These are phyloP conservation scores for Omphaloscelis lunosa DNA, from an alignment of 2,888 invertebrate species.

Conservation along the genomic window DNA sequence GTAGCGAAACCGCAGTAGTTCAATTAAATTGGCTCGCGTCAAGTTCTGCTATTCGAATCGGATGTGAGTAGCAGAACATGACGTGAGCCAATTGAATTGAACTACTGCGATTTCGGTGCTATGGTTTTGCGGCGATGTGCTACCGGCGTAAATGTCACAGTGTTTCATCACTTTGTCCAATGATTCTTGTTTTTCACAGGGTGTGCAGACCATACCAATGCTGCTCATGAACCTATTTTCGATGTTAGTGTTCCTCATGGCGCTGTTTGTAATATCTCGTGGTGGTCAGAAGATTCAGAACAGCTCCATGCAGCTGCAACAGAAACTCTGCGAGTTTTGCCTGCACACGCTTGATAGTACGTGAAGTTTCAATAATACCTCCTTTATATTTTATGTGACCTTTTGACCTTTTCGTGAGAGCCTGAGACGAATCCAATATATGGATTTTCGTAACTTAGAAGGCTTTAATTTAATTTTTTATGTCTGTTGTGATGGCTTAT, in stretches of 20 bases:
- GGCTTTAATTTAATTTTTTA: background rate
- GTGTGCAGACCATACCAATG: slow-evolving; percentile 15
- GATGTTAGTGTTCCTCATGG: slow-evolving; percentile 61
- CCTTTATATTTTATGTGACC: too few relatives aligned
- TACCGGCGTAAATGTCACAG: background rate
- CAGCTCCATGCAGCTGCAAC: slow-evolving; percentile 62
- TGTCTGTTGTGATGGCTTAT: background rate
- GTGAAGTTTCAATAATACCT: background rate
- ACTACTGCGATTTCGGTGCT: too few relatives aligned
- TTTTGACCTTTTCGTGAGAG: background rate
- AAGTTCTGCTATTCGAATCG: too few relatives aligned
- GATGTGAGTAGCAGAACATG: too few relatives aligned
- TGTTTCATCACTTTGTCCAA: background rate
- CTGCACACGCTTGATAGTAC: slow-evolving; percentile 57
- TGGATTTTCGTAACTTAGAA: background rate
- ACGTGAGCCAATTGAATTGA: too few relatives aligned
- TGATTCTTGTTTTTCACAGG: slow-evolving; percentile 50
- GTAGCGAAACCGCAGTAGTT: too few relatives aligned
- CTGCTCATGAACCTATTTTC: slow-evolving; percentile 41
- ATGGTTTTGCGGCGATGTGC: too few relatives aligned
- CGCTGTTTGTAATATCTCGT: slow-evolving; percentile 67
- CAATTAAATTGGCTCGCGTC: too few relatives aligned
- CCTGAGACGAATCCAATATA: background rate
- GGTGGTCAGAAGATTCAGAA: slow-evolving; percentile 72
- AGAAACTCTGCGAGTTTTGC: slow-evolving; percentile 68